These are phyloP conservation scores for Orthonevra nobilis DNA, from an alignment of 2,888 invertebrate species.

Conservation along the genomic window DNA sequence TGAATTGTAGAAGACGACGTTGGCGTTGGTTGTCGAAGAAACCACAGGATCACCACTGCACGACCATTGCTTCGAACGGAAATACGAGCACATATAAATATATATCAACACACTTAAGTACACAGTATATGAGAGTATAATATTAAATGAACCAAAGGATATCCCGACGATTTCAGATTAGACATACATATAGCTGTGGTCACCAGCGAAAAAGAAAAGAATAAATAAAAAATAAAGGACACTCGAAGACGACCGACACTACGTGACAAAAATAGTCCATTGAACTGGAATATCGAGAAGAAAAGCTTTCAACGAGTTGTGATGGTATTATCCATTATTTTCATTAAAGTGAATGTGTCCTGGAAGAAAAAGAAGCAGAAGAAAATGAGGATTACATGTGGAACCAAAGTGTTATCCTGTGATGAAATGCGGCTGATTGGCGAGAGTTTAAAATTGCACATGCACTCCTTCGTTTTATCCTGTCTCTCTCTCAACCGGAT, in stretches of 20 bases:
- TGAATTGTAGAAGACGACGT: slow-evolving; percentile 73
- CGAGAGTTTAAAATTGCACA: slow-evolving; percentile 55
- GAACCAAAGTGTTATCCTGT: slow-evolving; percentile 61
- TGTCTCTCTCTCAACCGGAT: slow-evolving; percentile 25
- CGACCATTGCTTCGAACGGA: slow-evolving; percentile 10
- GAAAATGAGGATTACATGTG: slow-evolving; percentile 59
- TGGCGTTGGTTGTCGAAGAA: background rate
- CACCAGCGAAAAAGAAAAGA: slow-evolving; percentile 36
- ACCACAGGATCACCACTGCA: slow-evolving; percentile 38
- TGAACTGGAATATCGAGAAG: slow-evolving; percentile 61
- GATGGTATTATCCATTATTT: slow-evolving; percentile 35
- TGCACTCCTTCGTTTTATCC: slow-evolving; percentile 51
- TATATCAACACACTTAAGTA: background rate
- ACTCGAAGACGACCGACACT: slow-evolving; percentile 19
- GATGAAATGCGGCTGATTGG: slow-evolving; percentile 52
- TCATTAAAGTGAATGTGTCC: slow-evolving; percentile 30
- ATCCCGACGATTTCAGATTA: slow-evolving; percentile 44
- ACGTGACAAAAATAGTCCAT: slow-evolving; percentile 67
- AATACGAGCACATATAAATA: background rate
- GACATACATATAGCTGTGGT: slow-evolving; percentile 50
- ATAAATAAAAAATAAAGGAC: slow-evolving; percentile 27
- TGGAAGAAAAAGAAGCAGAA: slow-evolving; percentile 8
- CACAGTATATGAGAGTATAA: slow-evolving; percentile 13
- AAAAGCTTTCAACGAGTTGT: background rate
- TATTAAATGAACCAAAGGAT: slow-evolving; percentile 39